phyloP scores from a whole-genome alignment of 1,140 invertebrate genomes.

The Lasaia peninsularis region DNA sequence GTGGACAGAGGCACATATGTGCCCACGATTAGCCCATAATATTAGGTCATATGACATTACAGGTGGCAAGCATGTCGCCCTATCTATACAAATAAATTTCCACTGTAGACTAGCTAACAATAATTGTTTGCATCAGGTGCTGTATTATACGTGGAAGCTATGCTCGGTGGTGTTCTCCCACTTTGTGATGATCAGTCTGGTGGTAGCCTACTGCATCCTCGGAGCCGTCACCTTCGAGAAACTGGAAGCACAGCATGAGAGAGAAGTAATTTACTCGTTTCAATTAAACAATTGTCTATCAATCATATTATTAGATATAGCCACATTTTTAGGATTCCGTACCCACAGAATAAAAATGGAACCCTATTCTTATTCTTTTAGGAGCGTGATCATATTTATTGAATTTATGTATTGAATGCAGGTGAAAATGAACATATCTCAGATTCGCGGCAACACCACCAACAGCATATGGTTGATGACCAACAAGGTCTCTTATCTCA shows the following conservation, averaged over 20 bases:
- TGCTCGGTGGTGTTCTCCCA: constrained; percentile 92
- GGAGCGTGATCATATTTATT: too few species aligned
- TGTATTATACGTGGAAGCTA: constrained; percentile 84
- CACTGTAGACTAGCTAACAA: too few species aligned
- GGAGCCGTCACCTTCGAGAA: constrained; percentile 91
- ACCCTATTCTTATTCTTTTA: too few species aligned
- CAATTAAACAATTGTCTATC: too few species aligned
- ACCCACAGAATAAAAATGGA: too few species aligned
- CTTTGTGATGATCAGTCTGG: constrained; percentile 90
- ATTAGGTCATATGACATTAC: too few species aligned
- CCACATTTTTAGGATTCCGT: too few species aligned
- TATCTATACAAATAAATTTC: too few species aligned
- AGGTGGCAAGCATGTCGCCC: too few species aligned
- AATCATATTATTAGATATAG: too few species aligned
- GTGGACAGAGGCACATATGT: too few species aligned
- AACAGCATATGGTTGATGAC: constrained; percentile 89
- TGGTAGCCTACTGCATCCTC: constrained; percentile 92
- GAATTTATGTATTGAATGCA: constrained; percentile 47
- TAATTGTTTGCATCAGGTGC: constrained; percentile 39
- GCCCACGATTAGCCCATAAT: too few species aligned
- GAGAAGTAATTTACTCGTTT: constrained; percentile 77
- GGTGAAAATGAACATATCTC: constrained; percentile 88
- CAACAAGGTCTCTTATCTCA: constrained; percentile 80
- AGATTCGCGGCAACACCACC: constrained; percentile 85
- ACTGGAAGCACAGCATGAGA: constrained; percentile 88